Conservation (phyloP, 2,113 vertebrate species). For the Pheucticus melanocephalus region DNA sequence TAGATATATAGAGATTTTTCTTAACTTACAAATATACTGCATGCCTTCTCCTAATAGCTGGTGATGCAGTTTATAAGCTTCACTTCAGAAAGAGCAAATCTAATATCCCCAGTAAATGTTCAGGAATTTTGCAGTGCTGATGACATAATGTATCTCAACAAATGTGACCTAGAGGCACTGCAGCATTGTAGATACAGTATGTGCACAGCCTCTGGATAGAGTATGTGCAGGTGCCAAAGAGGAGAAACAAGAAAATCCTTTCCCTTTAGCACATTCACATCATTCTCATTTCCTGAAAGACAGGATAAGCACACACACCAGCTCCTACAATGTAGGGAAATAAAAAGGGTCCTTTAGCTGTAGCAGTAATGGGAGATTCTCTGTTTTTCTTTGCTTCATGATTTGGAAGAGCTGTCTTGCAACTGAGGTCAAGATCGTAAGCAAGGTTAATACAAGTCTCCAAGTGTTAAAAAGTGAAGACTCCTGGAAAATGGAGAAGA, state of each 20-base stretch:
- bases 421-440: background rate
- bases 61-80: background rate
- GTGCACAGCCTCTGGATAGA: background rate
- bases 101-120: background rate
- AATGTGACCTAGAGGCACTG: background rate
- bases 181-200: background rate
- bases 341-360: background rate
- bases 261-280: background rate
- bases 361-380: background rate
- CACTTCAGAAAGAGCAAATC: background rate
- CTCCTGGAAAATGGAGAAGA: background rate
- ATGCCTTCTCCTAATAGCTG: background rate
- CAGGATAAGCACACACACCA: background rate
- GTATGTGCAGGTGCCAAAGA: background rate
- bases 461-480: background rate
- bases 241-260: background rate
- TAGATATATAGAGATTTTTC: background rate
- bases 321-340: background rate
- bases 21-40: background rate
- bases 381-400: background rate
- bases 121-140: background rate
- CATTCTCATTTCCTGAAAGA: background rate
- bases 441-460: background rate
- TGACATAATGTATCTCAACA: rapidly evolving
- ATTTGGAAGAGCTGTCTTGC: background rate